Evolutionary conservation across 2,113 vertebrate species (phyloP).

Genomic region (Salvator merianae): DNA sequence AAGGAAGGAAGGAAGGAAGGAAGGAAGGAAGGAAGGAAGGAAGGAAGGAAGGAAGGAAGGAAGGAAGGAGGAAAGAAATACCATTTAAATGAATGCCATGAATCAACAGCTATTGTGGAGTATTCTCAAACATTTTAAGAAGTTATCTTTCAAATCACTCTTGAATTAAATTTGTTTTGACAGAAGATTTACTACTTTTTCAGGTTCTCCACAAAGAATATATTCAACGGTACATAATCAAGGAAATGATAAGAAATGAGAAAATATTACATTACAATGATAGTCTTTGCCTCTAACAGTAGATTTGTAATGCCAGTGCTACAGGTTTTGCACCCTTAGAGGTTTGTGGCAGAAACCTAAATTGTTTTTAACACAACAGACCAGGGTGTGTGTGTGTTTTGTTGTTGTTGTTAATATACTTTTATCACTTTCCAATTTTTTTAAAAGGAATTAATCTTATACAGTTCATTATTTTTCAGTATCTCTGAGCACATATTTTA

Average conservation of each 20-base stretch:
- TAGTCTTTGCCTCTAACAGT: neutral
- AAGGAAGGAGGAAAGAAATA: neutral
- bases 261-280: neutral
- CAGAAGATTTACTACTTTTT: neutral
- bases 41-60: too few species aligned
- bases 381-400: neutral
- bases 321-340: neutral
- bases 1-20: too few species aligned
- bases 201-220: neutral
- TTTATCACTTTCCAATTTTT: neutral
- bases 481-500: constrained; percentile 7
- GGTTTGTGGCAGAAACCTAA: neutral
- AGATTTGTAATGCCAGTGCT: neutral
- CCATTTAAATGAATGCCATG: neutral
- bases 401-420: neutral
- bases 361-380: neutral
- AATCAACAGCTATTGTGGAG: neutral
- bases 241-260: neutral
- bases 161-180: neutral
- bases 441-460: constrained; percentile 1
- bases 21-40: too few species aligned
- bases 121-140: neutral
- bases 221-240: neutral
- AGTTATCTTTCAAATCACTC: neutral
- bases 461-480: neutral